Evolutionary conservation across 2,797 vertebrate genomes (phyloP).

Genomic region (Dendrocincla fuliginosa): DNA sequence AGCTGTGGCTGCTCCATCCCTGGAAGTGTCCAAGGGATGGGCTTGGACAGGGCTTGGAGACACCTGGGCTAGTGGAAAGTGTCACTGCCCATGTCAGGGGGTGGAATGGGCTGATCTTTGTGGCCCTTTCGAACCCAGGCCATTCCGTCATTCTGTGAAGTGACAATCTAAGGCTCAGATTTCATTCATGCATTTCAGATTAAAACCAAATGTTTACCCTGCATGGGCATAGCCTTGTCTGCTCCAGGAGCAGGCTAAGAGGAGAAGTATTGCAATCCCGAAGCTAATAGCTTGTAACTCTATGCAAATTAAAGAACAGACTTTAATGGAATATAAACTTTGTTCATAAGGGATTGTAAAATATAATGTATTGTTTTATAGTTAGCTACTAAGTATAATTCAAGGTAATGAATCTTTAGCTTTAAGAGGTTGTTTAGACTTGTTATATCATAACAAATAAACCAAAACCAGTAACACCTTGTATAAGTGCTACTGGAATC

Average conservation of each 20-base stretch:
- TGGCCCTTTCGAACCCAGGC: background rate
- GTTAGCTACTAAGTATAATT: background rate
- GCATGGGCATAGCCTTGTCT: background rate
- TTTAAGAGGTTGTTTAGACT: background rate
- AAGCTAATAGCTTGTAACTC: background rate
- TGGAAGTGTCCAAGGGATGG: background rate
- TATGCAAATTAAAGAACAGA: background rate
- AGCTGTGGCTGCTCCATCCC: background rate
- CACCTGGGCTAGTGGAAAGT: background rate
- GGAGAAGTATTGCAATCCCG: background rate
- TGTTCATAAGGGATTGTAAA: background rate
- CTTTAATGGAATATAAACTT: background rate
- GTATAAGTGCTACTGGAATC: background rate
- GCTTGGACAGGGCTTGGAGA: background rate
- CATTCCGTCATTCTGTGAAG: background rate
- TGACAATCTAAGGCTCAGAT: background rate
- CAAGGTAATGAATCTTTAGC: background rate
- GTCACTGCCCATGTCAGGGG: background rate
- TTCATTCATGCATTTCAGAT: background rate
- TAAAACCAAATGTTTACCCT: background rate
- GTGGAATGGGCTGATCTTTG: background rate
- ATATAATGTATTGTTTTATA: background rate
- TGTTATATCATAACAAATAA: background rate
- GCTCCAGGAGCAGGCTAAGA: background rate
- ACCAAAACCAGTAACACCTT: background rate